Conservation (phyloP, 2,888 invertebrate species). For the Mycalesis mineus region DNA sequence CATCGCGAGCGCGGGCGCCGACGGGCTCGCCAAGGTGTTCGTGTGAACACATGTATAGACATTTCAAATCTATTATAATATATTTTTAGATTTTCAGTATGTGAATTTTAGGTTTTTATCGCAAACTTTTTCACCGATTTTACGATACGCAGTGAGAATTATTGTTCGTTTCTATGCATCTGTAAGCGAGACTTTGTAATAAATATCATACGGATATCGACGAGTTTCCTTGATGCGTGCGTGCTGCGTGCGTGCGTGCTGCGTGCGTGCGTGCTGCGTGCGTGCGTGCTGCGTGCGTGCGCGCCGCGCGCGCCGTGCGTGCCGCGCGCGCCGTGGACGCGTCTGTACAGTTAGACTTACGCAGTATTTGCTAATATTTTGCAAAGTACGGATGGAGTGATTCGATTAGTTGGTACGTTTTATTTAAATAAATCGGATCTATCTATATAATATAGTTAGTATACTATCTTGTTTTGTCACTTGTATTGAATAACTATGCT, state of each 20-base stretch:
- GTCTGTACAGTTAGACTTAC: constrained; percentile 74
- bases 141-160: constrained; percentile 64
- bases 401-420: constrained; percentile 71
- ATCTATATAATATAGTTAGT: constrained; percentile 52
- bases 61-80: constrained; percentile 76
- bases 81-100: constrained; percentile 77
- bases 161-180: constrained; percentile 66
- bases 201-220: constrained; percentile 58
- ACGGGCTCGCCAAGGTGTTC: constrained; percentile 99
- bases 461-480: constrained; percentile 56
- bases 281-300: constrained; percentile 52
- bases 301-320: no score
- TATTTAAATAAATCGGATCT: constrained; percentile 73
- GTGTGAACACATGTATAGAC: constrained; percentile 81
- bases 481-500: constrained; percentile 57
- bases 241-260: constrained; percentile 48
- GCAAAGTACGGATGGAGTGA: constrained; percentile 61
- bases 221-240: constrained; percentile 58
- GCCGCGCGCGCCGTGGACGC: no score
- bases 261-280: constrained; percentile 48
- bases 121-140: constrained; percentile 71
- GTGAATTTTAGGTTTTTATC: constrained; percentile 74
- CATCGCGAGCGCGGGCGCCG: constrained; percentile 99
- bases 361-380: constrained; percentile 64
- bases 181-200: constrained; percentile 66